Base-by-base conservation (phyloP, 2,797 vertebrate genomes). In the Phoeniculus purpureus region DNA sequence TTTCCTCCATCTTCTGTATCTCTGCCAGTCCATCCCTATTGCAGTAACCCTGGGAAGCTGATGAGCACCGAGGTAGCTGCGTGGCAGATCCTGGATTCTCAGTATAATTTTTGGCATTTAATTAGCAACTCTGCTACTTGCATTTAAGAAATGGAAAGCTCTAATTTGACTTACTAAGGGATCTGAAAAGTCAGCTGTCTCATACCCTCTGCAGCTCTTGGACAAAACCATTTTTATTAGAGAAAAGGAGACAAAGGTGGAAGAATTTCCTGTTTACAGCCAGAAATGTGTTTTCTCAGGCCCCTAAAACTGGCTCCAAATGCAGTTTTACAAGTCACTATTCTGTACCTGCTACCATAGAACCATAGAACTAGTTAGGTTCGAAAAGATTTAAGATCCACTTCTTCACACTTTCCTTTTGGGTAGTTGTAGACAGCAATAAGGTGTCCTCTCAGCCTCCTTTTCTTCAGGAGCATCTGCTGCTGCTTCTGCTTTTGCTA, bases 81-180 rank as follows among this genome's bases (percentile, higher is more conserved):
- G 73, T 40, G 72, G 70, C 73, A 93, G 59, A 75, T 25, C 29
- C 20, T 66, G 89, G 48, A 62, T 90, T 51, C 66, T 72, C 34
- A 20, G 21, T 50, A 40, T 40, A 43, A 80, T 75, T 92, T 88
- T 78, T 5, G 6, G 48, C 51, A 75, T 68, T 75, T 90, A 93
- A 94, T 92, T 92, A 92, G 81, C 52, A 92, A 40, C 59, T 93
- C 48, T 73, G 45, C 23, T 66, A 19, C 29, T 89, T 1, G 1
- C 34, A 66, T 70, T 3, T 29, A 62, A 62, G 40, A 81, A 71
- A 16, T 7, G 1, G 72, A 65, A 70, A 85, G 21, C 40, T 93
- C 87, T 94, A 94, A 87, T 85, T 80, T 81, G 66, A 17, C 11
- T 52, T 21, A 52, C 79, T 81, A 67, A 68, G 27, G 29, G 62